Base-by-base conservation (phyloP, 1,140 invertebrate species). In the Drosophila parvula region DNA sequence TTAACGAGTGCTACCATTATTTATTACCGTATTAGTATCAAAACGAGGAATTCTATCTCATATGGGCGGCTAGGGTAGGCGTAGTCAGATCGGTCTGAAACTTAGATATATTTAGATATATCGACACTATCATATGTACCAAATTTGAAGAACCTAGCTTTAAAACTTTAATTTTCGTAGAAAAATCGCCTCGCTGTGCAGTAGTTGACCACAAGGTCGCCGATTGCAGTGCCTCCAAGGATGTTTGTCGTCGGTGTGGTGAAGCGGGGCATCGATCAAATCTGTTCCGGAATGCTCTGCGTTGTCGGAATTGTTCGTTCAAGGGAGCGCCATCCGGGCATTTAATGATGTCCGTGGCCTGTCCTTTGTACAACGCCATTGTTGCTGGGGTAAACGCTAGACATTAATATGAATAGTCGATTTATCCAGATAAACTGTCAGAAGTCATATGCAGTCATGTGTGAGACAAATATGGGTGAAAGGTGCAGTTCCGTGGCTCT, bases 211-310 rank as follows among this genome's bases (percentile, higher is more conserved):
- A 63, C 8, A 45, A 30, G 9, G 43, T 63, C 3, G 38, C 32
- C 4, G 18, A 71, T 0, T 71, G 68, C 36, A 36, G n/a, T 9
- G 16, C 51, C 4, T 30, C 30, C 18, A 14, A 36, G 10, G 56
- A 63, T 7, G n/a, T 71, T 12, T 73, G 63, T 28, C 56, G 71
- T 10, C 45, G 47, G 0, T 67, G 71, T 7, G 62, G 71, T 8
- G 47, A 67, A n/a, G 12, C 27, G 41, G 64, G 63, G 7, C 64
- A 75, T 12, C 16, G 27, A 1, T 28, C n/a, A 0, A 32, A 12
- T 22, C 11, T 11, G n/a, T 71, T 51, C 16, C n/a, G 14, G 4
- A 71, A 64, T 27, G 50, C 51, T 10, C 11, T 48, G 12, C 47
- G 34, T 34, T 71, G 68, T 10, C 38, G 60, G 0, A 62, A 62